These are phyloP conservation scores for Melanostoma mellinum DNA, from an alignment of 2,888 invertebrate genomes.

Conservation along the genomic window DNA sequence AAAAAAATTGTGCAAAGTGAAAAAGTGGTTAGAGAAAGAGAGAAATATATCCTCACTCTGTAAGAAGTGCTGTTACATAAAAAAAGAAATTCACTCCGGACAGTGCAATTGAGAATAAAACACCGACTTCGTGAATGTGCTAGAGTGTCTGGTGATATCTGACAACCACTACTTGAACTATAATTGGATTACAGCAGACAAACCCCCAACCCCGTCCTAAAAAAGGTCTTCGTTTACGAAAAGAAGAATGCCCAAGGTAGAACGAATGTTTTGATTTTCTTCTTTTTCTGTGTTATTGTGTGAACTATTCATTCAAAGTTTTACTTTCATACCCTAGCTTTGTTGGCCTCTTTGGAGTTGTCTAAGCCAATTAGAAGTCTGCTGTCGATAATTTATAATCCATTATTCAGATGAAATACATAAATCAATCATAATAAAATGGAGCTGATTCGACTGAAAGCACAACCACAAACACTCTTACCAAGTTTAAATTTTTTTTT, in stretches of 20 bases:
- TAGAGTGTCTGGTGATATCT: constrained; percentile 29
- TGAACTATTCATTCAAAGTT: constrained; percentile 19
- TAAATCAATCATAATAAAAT: neutral
- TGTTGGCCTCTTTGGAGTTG: constrained; percentile 26
- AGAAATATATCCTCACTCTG: neutral
- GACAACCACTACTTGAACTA: constrained; percentile 51
- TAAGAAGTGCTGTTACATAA: constrained; percentile 47
- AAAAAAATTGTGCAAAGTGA: constrained; percentile 5
- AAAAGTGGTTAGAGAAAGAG: constrained; percentile 5
- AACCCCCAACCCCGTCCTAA: neutral
- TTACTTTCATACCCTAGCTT: constrained; percentile 22
- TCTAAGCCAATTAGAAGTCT: constrained; percentile 27
- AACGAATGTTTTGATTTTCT: constrained; percentile 35
- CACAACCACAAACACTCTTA: constrained; percentile 3
- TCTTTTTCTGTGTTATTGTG: constrained; percentile 1
- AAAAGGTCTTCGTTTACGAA: constrained; percentile 23
- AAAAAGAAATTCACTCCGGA: constrained; percentile 23
- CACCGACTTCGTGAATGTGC: constrained; percentile 26
- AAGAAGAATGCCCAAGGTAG: constrained; percentile 61
- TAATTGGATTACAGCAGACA: constrained; percentile 67
- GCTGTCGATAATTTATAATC: neutral
- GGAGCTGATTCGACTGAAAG: constrained; percentile 1
- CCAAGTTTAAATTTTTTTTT: neutral
- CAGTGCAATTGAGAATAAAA: constrained; percentile 28
- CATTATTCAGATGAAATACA: neutral